Evolutionary conservation across 2,797 vertebrate genomes (phyloP), one percentile per base, ranked within the genome.

Genomic region (Brachyrhaphis roseni): DNA sequence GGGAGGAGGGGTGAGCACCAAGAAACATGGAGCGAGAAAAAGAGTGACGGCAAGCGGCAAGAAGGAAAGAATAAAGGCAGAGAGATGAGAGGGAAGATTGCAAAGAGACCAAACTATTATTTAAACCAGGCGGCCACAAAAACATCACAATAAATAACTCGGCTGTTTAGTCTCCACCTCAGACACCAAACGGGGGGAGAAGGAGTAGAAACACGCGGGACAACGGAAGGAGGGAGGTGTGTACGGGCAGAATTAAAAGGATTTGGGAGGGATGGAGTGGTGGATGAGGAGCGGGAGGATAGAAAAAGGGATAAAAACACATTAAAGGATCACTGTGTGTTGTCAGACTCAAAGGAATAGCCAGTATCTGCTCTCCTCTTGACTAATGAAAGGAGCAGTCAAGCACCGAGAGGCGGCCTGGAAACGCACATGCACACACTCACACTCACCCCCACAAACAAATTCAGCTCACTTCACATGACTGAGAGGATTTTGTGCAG

Each of bases 141-240:
- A 93, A 94, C 92, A 93, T 91, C 92, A 94, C 94, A 93, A 94
- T 95, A 95, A 96, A 95, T 95, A 95, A 95, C 92, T 90, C 83
- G 82, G 92, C 91, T 94, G 94, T 95, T 95, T 94, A 94, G 94
- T 94, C 93, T 94, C 93, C 88, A 94, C 92, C 94, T 91, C 92
- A 89, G 91, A 93, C 82, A 89, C 87, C 87, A 77, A 81, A 87
- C 82, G 81, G 87, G 64, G 23, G 66, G 66, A 23, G 59, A 34
- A 26, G 36, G 36, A 91, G 87, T 82, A 77, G 85, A 85, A 74
- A 82, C 82, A 72, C 82, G 82, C 78, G n/a, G 66, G 85, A 82
- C 81, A 85, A 73, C 77, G 81, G 55, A 59, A 81, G 85, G 66
- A 70, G 66, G 85, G 83, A 80, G 88, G 84, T 36, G 84, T 68